Conservation (phyloP, 2,113 vertebrate genomes). For the Sorex fumeus region DNA sequence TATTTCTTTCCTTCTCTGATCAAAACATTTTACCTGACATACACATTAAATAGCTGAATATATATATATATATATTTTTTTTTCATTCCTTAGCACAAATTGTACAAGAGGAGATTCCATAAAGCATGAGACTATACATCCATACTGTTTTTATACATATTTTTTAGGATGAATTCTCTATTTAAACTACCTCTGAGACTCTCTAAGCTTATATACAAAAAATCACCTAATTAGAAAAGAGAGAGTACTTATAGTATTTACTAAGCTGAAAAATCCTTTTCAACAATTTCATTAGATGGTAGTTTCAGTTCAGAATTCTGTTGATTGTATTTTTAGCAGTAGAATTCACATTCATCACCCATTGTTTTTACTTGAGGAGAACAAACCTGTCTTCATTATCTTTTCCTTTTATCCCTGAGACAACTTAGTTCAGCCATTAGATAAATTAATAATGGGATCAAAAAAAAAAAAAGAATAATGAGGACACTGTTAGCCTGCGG, state of each 20-base stretch:
- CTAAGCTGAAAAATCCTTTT: not conserved
- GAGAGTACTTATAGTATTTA: not conserved
- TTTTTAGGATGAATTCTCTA: not conserved
- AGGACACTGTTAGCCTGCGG: not conserved
- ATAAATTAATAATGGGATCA: not conserved
- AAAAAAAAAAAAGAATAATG: not conserved
- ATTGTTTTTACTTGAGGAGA: not conserved
- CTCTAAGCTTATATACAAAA: constrained; percentile 1
- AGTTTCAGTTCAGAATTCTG: not conserved
- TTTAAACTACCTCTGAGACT: not conserved
- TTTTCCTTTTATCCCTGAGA: constrained; percentile 25
- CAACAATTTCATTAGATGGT: not conserved
- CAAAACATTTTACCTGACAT: not conserved
- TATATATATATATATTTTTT: constrained; percentile 1
- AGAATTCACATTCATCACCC: not conserved
- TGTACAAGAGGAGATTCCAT: not conserved
- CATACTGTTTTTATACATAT: too few species aligned
- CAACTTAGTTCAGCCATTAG: not conserved
- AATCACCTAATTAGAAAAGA: constrained; percentile 40
- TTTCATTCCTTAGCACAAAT: not conserved
- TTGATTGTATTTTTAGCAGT: not conserved
- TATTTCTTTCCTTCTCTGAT: too few species aligned
- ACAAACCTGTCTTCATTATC: not conserved
- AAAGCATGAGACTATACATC: not conserved
- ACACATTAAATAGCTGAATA: not conserved